Conservation (phyloP, 2,888 invertebrate species). For the Chirona hameri region DNA sequence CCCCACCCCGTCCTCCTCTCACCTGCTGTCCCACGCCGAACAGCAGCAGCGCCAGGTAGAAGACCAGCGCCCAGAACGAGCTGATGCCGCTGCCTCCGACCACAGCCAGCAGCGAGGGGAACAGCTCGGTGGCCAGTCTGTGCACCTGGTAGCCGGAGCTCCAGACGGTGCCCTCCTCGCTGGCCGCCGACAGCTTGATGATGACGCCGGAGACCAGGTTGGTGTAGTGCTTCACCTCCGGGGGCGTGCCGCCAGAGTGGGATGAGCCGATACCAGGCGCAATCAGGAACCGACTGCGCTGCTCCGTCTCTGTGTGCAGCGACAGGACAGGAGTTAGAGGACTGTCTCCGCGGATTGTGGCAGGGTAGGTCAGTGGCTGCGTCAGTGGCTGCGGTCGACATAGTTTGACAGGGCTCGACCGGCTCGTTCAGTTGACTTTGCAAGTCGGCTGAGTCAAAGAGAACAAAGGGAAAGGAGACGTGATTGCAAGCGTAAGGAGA, state of each 20-base stretch:
- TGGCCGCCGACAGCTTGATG: neutral
- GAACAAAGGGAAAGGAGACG: too few relatives aligned
- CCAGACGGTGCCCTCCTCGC: slow-evolving; percentile 4
- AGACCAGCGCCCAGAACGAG: slow-evolving; percentile 82
- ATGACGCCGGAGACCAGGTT: slow-evolving; percentile 25
- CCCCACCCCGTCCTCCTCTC: neutral
- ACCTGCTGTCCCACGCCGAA: slow-evolving; percentile 83
- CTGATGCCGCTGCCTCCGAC: slow-evolving; percentile 67
- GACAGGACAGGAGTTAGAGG: too few relatives aligned
- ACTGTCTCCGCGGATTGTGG: too few relatives aligned
- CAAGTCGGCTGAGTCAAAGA: too few relatives aligned
- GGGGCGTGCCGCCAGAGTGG: neutral
- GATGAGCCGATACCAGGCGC: slow-evolving; percentile 25
- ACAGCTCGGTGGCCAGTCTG: slow-evolving; percentile 81
- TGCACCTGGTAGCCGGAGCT: slow-evolving; percentile 46
- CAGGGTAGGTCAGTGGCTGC: too few relatives aligned
- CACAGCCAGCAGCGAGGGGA: slow-evolving; percentile 77
- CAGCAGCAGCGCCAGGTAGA: slow-evolving; percentile 76
- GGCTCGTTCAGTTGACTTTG: too few relatives aligned
- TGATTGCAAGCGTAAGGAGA: too few relatives aligned
- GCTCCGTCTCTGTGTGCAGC: neutral
- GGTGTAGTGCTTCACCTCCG: slow-evolving; percentile 10
- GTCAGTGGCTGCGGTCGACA: too few relatives aligned
- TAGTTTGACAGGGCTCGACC: too few relatives aligned
- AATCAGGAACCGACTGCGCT: slow-evolving; percentile 1